Percentiles rank a stretch among this genome's conserved stretches.
These are phyloP conservation scores for Ctenopoma multispine DNA, from an alignment of 2,797 vertebrate species.

Conservation along the genomic window DNA sequence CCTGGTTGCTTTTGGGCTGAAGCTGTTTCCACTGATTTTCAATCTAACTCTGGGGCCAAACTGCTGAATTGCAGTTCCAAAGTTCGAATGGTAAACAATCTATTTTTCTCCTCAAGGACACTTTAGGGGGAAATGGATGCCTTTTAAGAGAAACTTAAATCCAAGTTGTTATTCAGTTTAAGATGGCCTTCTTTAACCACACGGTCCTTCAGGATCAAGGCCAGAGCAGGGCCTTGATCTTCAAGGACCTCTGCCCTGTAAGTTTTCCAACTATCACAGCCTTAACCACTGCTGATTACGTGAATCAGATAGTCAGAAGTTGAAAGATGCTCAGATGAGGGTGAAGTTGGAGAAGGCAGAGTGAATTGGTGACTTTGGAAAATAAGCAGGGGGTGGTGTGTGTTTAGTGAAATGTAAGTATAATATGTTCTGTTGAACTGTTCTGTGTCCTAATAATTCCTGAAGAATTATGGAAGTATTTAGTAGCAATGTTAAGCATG, in stretches of 20 bases:
- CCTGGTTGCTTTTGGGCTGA: background rate
- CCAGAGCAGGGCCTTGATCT: background rate
- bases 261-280: no score
- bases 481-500: background rate
- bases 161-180: background rate
- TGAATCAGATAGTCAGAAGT: no score
- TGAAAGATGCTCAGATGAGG: no score
- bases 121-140: slow-evolving; percentile 2
- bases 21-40: slow-evolving; percentile 5
- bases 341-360: no score
- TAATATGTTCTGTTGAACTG: background rate
- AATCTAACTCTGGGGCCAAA: background rate
- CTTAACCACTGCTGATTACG: no score
- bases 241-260: no score
- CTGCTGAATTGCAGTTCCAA: background rate
- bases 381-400: no score
- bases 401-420: background rate
- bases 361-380: no score
- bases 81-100: background rate
- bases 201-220: no score
- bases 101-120: background rate
- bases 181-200: background rate
- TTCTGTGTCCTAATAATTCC: background rate
- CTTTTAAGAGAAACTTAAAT: slow-evolving; percentile 12
- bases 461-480: background rate